Percentiles rank a stretch among this genome's conserved stretches.
These are phyloP conservation scores for Boulengeromyrus knoepffleri DNA, from an alignment of 2,113 vertebrate genomes.

Conservation along the genomic window DNA sequence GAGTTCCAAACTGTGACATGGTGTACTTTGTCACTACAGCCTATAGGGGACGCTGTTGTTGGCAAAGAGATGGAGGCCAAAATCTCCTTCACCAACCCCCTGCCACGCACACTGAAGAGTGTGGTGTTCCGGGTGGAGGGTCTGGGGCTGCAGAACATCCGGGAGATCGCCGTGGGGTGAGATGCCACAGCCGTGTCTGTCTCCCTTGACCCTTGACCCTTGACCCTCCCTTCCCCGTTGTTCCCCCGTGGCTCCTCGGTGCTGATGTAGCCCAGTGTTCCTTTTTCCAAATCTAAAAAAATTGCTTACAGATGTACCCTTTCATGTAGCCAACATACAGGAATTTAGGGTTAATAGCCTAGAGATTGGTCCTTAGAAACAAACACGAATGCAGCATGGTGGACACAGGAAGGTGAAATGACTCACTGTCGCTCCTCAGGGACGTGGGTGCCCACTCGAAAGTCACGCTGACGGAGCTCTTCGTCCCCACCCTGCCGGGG, in stretches of 20 bases:
- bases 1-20: background rate
- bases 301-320: background rate
- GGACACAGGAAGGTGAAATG: background rate
- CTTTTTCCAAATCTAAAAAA: background rate
- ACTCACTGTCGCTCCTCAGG: conserved; percentile 43
- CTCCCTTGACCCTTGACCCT: background rate
- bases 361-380: background rate
- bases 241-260: too few relatives aligned
- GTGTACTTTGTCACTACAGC: conserved; percentile 44
- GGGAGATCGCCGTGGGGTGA: conserved; percentile 74
- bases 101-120: conserved; percentile 59
- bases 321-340: background rate
- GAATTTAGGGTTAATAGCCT: background rate
- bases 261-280: background rate
- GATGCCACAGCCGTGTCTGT: conserved; percentile 17
- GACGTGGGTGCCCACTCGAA: conserved; percentile 66
- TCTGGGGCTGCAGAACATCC: conserved; percentile 73
- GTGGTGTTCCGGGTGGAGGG: conserved; percentile 78
- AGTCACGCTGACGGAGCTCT: conserved; percentile 69
- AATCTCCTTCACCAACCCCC: conserved; percentile 78
- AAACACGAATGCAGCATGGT: background rate
- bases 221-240: background rate
- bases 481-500: conserved; percentile 69
- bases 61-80: conserved; percentile 74
- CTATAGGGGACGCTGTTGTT: conserved; percentile 67